Evolutionary conservation across 2,797 vertebrate species (phyloP).

Genomic region (Epinephelus malabaricus): DNA sequence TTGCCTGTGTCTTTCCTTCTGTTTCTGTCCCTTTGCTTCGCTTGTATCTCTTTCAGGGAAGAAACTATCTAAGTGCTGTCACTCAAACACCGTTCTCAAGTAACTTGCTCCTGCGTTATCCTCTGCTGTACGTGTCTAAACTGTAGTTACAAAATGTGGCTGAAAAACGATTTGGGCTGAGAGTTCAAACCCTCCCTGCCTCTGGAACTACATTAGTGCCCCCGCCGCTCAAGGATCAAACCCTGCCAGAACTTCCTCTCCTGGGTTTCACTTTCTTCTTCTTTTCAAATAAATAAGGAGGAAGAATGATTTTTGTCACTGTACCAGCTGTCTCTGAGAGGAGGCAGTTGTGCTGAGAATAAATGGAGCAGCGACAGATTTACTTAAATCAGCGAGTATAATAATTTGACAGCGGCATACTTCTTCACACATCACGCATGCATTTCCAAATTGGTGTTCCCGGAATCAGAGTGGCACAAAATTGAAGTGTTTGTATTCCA

Average conservation of each 20-base stretch:
- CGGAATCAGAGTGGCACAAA: constrained; percentile 44
- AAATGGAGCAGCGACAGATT: constrained; percentile 43
- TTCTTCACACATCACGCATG: constrained; percentile 40
- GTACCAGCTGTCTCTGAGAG: constrained; percentile 24
- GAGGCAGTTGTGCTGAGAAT: constrained; percentile 25
- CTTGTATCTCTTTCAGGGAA: constrained; percentile 10
- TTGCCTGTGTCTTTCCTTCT: neutral
- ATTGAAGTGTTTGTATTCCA: constrained; percentile 50
- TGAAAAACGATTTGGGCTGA: constrained; percentile 25
- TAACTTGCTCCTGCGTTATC: neutral
- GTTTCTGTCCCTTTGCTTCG: neutral
- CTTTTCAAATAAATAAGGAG: neutral
- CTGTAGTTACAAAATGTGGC: constrained; percentile 25
- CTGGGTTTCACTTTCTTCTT: constrained; percentile 8
- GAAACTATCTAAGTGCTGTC: constrained; percentile 20
- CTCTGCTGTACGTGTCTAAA: constrained; percentile 19
- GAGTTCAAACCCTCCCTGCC: constrained; percentile 18
- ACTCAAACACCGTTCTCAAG: constrained; percentile 21
- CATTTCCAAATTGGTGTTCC: constrained; percentile 57
- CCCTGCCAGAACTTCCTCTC: constrained; percentile 13
- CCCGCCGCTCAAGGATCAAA: constrained; percentile 4
- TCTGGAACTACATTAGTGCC: constrained; percentile 37
- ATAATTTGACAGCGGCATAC: constrained; percentile 49
- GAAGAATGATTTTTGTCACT: constrained; percentile 12
- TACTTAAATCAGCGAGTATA: constrained; percentile 42